Conservation (phyloP, 2,113 vertebrate genomes). For the Chaenocephalus aceratus region DNA sequence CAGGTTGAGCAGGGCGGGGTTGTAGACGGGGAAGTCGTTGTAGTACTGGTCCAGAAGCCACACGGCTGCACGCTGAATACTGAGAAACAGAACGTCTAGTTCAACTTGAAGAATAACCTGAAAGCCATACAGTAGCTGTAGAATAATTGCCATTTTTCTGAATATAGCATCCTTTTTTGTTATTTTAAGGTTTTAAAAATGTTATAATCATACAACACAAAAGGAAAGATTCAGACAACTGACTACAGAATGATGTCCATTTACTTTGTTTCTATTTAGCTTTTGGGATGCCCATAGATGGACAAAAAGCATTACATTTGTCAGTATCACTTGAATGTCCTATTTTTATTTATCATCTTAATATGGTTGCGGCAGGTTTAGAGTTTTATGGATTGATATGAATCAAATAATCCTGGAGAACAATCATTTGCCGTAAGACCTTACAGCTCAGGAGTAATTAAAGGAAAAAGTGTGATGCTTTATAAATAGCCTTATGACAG, state of each 20-base stretch:
- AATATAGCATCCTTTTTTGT: too few relatives aligned
- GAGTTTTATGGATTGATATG: too few relatives aligned
- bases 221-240: too few relatives aligned
- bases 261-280: too few relatives aligned
- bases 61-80: conserved; percentile 93
- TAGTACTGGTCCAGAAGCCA: conserved; percentile 98
- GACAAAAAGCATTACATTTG: background rate
- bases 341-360: background rate
- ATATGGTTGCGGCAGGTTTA: background rate
- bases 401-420: too few relatives aligned
- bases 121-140: background rate
- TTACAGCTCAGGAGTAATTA: too few relatives aligned
- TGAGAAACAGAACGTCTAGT: conserved; percentile 48
- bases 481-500: too few relatives aligned
- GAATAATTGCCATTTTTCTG: background rate
- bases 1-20: conserved; percentile 93
- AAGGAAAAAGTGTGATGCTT: too few relatives aligned
- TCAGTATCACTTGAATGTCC: background rate
- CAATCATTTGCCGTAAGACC: too few relatives aligned
- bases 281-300: background rate
- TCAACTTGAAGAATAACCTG: background rate
- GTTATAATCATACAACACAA: too few relatives aligned
- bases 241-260: too few relatives aligned
- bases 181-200: too few relatives aligned
- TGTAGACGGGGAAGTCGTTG: conserved; percentile 94